A percentile compares a stretch with the other conserved stretches of the same genome.
phyloP scores from a whole-genome alignment of 2,797 vertebrate genomes.

The Sebastes iracundus region DNA sequence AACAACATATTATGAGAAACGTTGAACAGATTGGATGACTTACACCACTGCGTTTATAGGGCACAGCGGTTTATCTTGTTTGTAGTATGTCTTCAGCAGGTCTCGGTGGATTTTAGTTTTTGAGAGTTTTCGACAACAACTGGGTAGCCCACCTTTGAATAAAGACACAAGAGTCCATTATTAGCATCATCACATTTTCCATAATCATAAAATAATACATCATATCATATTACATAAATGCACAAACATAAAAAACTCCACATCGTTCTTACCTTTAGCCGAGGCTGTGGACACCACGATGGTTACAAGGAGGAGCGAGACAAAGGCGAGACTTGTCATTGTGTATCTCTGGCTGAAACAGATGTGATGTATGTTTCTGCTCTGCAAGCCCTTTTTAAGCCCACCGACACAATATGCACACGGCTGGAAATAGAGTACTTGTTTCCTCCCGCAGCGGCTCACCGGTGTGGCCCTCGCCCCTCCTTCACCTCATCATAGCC shows the following conservation, averaged over 20 bases:
- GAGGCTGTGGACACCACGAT: conserved; percentile 21
- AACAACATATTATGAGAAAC: not conserved
- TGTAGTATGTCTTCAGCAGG: conserved; percentile 38
- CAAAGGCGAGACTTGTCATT: conserved; percentile 42
- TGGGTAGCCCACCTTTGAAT: conserved; percentile 46
- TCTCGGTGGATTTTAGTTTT: not conserved
- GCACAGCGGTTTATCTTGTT: conserved; percentile 40
- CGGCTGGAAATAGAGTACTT: conserved; percentile 50
- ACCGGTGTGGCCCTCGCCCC: not conserved
- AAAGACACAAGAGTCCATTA: not conserved
- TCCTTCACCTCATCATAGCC: not conserved
- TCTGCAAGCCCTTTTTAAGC: conserved; percentile 29
- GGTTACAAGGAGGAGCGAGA: conserved; percentile 30
- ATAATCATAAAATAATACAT: not conserved
- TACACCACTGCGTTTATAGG: conserved; percentile 64
- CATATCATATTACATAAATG: not conserved
- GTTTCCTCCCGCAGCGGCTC: conserved; percentile 48
- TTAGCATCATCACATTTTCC: not conserved
- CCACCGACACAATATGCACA: conserved; percentile 1
- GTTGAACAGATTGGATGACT: conserved; percentile 33
- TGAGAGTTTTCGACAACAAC: conserved; percentile 51
- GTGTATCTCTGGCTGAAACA: not conserved
- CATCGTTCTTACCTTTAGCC: conserved; percentile 52
- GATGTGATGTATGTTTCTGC: not conserved
- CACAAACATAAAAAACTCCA: not conserved